Evolutionary conservation across 1,140 invertebrate species (phyloP).

Genomic region (Bicyclus anynana): DNA sequence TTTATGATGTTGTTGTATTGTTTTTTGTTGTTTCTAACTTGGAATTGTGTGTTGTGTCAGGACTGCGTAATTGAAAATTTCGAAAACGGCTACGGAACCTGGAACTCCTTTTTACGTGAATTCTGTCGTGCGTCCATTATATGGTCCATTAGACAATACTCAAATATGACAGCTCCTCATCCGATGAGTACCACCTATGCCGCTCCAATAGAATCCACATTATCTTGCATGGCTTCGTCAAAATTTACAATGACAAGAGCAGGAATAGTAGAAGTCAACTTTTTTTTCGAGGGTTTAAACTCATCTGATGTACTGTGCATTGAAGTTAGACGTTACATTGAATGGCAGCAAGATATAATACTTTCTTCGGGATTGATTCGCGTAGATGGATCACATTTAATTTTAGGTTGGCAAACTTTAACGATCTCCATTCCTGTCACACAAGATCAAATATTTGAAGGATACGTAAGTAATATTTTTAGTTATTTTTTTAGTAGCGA

Average conservation of each 20-base stretch:
- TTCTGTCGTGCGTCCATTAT: no score
- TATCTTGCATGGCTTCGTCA: background rate
- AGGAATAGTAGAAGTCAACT: conserved; percentile 17
- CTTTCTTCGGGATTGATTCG: background rate
- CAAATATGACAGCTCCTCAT: background rate
- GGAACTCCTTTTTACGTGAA: no score
- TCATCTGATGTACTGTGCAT: background rate
- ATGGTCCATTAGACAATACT: no score
- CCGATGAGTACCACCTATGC: background rate
- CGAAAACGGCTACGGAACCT: no score
- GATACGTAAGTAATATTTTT: conserved; percentile 26
- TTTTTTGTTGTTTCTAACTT: background rate
- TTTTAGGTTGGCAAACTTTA: background rate
- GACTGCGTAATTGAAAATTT: background rate
- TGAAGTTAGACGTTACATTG: background rate
- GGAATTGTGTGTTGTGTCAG: background rate
- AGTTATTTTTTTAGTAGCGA: background rate
- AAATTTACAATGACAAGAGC: background rate
- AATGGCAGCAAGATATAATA: background rate
- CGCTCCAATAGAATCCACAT: background rate
- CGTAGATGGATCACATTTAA: background rate
- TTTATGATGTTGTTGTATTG: no score
- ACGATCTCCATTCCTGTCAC: background rate
- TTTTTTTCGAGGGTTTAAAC: background rate
- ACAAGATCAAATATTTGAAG: background rate